Conservation (phyloP, 2,888 invertebrate species). For the Pinctada fucata region DNA sequence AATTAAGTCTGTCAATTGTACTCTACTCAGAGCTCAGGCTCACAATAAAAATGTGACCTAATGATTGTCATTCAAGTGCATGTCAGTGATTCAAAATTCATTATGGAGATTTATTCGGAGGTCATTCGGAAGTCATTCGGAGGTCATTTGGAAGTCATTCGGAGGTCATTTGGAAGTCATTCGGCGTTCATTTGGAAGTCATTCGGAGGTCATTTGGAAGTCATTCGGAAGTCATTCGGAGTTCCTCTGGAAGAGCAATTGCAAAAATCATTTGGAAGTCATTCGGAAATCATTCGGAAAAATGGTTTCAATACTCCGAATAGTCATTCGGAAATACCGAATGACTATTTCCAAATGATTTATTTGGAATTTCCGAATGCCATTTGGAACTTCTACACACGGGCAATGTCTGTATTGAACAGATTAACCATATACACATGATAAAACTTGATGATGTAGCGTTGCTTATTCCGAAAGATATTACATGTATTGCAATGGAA, state of each 20-base stretch:
- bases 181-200: background rate
- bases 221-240: background rate
- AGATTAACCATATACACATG: no score
- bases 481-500: no score
- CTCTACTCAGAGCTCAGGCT: no score
- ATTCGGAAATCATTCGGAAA: background rate
- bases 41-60: no score
- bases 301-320: constrained; percentile 6
- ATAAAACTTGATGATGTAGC: no score
- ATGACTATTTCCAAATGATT: background rate
- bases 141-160: background rate
- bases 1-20: no score
- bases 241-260: background rate
- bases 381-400: no score
- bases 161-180: background rate
- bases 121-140: constrained; percentile 4
- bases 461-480: no score
- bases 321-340: constrained; percentile 1
- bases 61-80: no score
- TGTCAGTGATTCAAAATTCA: no score
- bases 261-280: background rate
- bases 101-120: background rate
- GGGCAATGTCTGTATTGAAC: no score
- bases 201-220: background rate
- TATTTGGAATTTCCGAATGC: no score